Evolutionary conservation across 1,140 invertebrate species (phyloP).

Genomic region (Wasmannia auropunctata): DNA sequence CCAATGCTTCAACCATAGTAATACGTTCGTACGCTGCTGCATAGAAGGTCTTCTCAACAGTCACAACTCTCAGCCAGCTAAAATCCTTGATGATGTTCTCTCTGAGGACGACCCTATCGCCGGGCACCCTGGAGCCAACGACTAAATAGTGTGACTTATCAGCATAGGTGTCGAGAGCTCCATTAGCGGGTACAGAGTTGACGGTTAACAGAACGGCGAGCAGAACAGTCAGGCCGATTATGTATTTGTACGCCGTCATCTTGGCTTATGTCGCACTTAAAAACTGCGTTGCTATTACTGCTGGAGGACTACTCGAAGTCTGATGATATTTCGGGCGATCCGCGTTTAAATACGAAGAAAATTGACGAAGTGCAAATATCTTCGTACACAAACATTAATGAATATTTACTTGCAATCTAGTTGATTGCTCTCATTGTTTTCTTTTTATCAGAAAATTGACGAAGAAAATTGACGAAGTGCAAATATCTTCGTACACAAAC

Average conservation of each 20-base stretch:
- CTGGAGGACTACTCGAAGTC: background rate
- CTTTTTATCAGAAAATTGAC: too few relatives aligned
- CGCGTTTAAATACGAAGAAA: conserved; percentile 67
- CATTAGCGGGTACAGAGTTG: background rate
- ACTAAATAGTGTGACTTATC: conserved; percentile 77
- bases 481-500: too few relatives aligned
- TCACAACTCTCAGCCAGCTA: conserved; percentile 78
- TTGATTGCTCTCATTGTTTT: too few relatives aligned
- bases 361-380: too few relatives aligned
- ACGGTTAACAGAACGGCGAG: background rate
- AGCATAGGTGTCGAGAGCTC: background rate
- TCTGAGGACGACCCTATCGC: conserved; percentile 71
- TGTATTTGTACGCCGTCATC: conserved; percentile 45
- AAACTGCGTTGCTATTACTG: background rate
- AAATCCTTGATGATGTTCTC: conserved; percentile 79
- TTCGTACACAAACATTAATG: too few relatives aligned
- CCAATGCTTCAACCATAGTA: conserved; percentile 84
- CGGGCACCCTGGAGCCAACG: too few relatives aligned
- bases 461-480: too few relatives aligned
- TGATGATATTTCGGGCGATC: background rate
- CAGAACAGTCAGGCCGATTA: conserved; percentile 33
- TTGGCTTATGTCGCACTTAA: background rate
- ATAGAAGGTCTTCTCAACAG: conserved; percentile 76
- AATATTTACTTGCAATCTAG: too few relatives aligned
- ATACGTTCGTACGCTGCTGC: conserved; percentile 76